Percentiles rank a stretch among this genome's conserved stretches.
Conservation (phyloP, 1,140 invertebrate genomes). For the Metaphire vulgaris region DNA sequence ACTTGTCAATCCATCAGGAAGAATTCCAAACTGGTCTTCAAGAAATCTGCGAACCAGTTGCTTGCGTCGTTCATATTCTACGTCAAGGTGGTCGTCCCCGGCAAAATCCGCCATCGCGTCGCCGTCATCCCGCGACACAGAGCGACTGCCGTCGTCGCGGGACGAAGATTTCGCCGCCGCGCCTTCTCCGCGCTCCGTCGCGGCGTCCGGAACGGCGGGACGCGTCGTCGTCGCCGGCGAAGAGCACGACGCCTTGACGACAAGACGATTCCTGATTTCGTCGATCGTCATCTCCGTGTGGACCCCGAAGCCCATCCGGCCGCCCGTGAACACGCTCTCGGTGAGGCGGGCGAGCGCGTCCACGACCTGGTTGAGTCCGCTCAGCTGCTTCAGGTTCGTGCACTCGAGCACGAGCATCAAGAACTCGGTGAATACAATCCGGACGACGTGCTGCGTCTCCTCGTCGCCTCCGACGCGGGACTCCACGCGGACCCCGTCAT, state of each 20-base stretch:
- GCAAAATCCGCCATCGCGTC: neutral
- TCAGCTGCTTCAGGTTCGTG: neutral
- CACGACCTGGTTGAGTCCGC: neutral
- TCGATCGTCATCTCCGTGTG: slow-evolving; percentile 2
- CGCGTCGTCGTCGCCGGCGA: too few species aligned
- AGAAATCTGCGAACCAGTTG: neutral
- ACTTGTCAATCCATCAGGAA: neutral
- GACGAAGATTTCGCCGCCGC: neutral
- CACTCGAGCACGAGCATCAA: neutral
- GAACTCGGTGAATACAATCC: neutral
- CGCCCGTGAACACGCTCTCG: slow-evolving; percentile 1
- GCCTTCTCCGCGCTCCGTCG: neutral
- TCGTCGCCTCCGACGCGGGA: neutral
- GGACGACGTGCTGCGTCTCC: neutral
- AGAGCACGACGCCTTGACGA: neutral
- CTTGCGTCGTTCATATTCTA: neutral
- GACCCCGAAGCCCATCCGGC: slow-evolving; percentile 11
- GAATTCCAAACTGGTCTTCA: neutral
- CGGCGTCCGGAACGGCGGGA: neutral
- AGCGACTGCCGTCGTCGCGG: too few species aligned
- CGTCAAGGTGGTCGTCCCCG: neutral
- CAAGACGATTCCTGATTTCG: neutral
- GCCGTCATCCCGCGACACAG: neutral
- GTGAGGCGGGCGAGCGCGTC: slow-evolving; percentile 5
- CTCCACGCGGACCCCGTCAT: neutral